These are phyloP conservation scores for Lepidurus couesii DNA, from an alignment of 1,140 invertebrate genomes.

Conservation along the genomic window DNA sequence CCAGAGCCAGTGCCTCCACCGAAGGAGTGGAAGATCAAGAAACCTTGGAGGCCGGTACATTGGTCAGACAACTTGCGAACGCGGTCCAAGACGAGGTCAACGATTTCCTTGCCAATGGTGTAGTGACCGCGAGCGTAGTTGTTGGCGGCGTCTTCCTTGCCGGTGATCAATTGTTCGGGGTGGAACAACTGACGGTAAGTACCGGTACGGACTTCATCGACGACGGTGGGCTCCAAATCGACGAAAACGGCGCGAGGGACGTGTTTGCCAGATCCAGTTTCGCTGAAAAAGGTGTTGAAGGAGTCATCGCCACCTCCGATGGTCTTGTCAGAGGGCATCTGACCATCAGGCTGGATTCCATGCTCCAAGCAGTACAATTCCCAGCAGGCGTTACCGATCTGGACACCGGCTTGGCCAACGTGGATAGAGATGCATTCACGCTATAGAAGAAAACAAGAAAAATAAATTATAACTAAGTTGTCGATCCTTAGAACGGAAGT, in stretches of 20 bases:
- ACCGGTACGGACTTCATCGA: slow-evolving; percentile 75
- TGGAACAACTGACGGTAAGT: slow-evolving; percentile 79
- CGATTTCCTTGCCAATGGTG: slow-evolving; percentile 83
- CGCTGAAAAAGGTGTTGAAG: slow-evolving; percentile 85
- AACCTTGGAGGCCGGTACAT: slow-evolving; percentile 72
- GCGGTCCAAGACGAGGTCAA: slow-evolving; percentile 70
- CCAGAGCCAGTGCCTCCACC: slow-evolving; percentile 85
- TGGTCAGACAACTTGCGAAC: slow-evolving; percentile 76
- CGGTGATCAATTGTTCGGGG: slow-evolving; percentile 69
- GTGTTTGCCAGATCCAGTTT: slow-evolving; percentile 78
- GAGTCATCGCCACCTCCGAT: slow-evolving; percentile 69
- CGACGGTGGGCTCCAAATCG: slow-evolving; percentile 79
- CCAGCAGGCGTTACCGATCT: slow-evolving; percentile 76
- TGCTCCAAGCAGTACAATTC: slow-evolving; percentile 86
- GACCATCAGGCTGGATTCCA: slow-evolving; percentile 80
- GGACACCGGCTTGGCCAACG: slow-evolving; percentile 81
- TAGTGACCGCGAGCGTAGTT: slow-evolving; percentile 86
- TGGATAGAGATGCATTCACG: slow-evolving; percentile 81
- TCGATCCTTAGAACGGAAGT: background rate
- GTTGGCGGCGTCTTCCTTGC: slow-evolving; percentile 79
- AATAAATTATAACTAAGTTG: background rate
- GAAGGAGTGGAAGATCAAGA: slow-evolving; percentile 84
- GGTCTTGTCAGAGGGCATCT: slow-evolving; percentile 59
- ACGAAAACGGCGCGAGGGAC: slow-evolving; percentile 79
- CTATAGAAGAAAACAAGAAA: slow-evolving; percentile 43